Conservation (phyloP, 2,888 invertebrate genomes). For the Trachelus troglodyta region DNA sequence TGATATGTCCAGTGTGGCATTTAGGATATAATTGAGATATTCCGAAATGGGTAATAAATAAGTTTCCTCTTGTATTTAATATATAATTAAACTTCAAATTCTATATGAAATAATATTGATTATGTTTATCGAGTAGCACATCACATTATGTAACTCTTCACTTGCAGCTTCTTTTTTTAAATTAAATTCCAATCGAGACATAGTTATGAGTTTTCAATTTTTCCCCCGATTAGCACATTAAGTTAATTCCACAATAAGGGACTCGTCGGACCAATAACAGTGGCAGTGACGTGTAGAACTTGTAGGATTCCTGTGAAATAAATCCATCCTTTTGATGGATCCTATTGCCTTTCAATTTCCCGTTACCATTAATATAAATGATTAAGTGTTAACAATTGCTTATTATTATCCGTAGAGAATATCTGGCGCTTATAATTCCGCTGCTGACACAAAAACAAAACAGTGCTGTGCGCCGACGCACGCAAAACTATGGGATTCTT, state of each 20-base stretch:
- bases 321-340: neutral
- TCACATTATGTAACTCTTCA: slow-evolving; percentile 1
- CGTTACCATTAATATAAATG: neutral
- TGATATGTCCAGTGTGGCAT: neutral
- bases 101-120: slow-evolving; percentile 6
- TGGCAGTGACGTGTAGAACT: neutral
- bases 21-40: neutral
- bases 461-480: neutral
- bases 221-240: neutral
- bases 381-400: neutral
- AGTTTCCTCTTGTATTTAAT: slow-evolving; percentile 5
- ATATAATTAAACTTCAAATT: neutral
- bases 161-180: neutral
- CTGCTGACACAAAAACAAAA: neutral
- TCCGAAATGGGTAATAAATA: slow-evolving; percentile 1
- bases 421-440: neutral
- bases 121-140: neutral
- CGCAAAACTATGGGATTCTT: neutral
- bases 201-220: neutral
- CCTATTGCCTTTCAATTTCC: neutral
- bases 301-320: neutral
- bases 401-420: neutral
- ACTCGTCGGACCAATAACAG: neutral
- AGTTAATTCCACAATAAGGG: neutral
- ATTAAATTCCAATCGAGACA: neutral